A percentile compares a stretch with the other conserved stretches of the same genome.
Conservation (phyloP, 2,797 vertebrate genomes). For the Tympanoctomys barrerae region DNA sequence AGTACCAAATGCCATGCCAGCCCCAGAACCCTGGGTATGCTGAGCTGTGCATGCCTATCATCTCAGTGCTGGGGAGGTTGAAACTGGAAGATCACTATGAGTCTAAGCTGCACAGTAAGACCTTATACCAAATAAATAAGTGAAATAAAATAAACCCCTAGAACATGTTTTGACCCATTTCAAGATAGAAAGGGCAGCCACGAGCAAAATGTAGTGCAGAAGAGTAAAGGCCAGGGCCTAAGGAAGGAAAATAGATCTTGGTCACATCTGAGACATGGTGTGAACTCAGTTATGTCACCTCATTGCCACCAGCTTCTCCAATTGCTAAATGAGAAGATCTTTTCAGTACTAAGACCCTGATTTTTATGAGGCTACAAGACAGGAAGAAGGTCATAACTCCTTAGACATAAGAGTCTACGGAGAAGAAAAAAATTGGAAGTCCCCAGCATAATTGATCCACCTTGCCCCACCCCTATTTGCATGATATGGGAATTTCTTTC, state of each 20-base stretch:
- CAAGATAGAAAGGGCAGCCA: neutral
- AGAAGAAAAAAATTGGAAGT: neutral
- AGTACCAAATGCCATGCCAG: no score
- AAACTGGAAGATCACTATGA: no score
- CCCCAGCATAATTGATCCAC: neutral
- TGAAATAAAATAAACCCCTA: neutral
- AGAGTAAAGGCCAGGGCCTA: no score
- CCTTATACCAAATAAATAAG: no score
- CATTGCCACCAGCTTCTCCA: neutral
- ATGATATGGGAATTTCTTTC: neutral
- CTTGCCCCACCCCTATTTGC: neutral
- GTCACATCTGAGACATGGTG: neutral
- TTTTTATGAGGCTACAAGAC: neutral
- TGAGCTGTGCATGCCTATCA: no score
- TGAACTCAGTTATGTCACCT: neutral
- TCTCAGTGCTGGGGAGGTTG: no score
- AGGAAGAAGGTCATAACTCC: neutral
- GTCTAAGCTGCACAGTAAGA: no score
- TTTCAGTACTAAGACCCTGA: neutral
- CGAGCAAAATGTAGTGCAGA: neutral
- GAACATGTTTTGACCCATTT: neutral
- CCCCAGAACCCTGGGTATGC: no score
- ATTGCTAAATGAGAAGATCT: neutral
- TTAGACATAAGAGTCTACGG: neutral
- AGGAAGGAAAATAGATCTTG: neutral